A percentile compares a stretch with the other conserved stretches of the same genome.
Evolutionary conservation across 2,113 vertebrate species (phyloP).

Genomic region (Muscicapa adusta): DNA sequence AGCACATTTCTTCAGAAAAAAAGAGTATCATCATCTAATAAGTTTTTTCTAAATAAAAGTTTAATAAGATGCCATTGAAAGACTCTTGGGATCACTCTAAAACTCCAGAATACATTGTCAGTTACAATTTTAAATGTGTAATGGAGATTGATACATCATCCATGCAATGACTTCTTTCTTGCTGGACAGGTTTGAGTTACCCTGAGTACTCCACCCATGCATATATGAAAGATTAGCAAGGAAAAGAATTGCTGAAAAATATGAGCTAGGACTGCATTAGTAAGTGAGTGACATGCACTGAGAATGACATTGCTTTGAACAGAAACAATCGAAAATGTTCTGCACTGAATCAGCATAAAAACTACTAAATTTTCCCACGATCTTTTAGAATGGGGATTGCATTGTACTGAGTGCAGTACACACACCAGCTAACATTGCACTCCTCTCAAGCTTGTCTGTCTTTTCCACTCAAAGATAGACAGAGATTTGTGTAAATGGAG

Average conservation of each 20-base stretch:
- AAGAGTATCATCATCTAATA: accelerated
- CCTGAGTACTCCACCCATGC: slow-evolving; percentile 18
- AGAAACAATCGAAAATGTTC: background rate
- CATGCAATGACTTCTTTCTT: background rate
- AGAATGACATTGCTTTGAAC: background rate
- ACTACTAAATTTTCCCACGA: background rate
- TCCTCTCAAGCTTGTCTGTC: background rate
- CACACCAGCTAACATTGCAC: background rate
- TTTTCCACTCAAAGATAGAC: background rate
- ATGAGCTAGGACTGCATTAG: background rate
- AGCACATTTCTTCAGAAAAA: background rate
- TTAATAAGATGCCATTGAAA: background rate
- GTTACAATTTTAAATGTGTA: background rate
- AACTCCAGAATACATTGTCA: background rate
- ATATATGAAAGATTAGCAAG: slow-evolving; percentile 3
- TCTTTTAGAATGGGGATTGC: background rate
- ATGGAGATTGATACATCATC: background rate
- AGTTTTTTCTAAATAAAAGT: background rate
- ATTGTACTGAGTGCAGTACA: background rate
- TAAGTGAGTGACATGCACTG: background rate
- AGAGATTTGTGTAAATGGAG: background rate
- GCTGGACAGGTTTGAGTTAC: slow-evolving; percentile 14
- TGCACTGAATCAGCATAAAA: background rate
- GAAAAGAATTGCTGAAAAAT: slow-evolving; percentile 32
- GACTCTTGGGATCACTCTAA: background rate